phyloP scores from a whole-genome alignment of 2,888 invertebrate species.

The Tenthredo distinguenda region DNA sequence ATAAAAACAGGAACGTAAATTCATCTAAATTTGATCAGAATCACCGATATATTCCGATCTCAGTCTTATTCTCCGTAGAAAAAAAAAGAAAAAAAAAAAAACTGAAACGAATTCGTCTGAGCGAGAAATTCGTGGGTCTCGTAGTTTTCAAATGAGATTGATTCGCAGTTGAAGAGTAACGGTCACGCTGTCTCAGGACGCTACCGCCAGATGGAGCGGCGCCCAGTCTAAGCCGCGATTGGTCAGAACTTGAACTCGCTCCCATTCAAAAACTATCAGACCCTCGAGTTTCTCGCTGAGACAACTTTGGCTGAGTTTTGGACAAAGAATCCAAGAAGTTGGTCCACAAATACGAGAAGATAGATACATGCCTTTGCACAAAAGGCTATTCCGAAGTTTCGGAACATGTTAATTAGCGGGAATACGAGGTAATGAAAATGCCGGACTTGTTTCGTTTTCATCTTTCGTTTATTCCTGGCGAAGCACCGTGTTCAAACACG shows the following conservation, averaged over 20 bases:
- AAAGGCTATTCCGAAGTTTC: not conserved
- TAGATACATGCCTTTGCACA: not conserved
- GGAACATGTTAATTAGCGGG: not conserved
- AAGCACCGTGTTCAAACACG: not conserved
- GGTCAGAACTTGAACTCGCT: not conserved
- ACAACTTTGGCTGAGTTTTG: conserved; percentile 1
- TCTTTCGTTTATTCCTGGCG: not conserved
- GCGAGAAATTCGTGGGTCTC: not conserved
- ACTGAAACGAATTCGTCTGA: not conserved
- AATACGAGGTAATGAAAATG: not conserved
- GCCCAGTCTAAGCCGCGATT: not conserved
- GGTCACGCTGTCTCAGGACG: not conserved
- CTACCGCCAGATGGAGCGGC: not conserved
- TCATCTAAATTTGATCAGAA: not conserved
- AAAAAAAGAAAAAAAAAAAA: not conserved
- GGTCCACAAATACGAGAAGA: not conserved
- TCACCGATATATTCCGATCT: not conserved
- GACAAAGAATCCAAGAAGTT: not conserved
- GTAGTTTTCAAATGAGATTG: not conserved
- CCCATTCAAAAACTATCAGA: not conserved
- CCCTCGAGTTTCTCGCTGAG: not conserved
- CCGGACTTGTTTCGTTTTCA: not conserved
- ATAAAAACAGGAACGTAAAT: not conserved
- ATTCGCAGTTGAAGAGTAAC: conserved; percentile 12
- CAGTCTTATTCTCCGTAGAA: not conserved